phyloP scores from a whole-genome alignment of 2,888 invertebrate species.

The Cephus nigrinus region DNA sequence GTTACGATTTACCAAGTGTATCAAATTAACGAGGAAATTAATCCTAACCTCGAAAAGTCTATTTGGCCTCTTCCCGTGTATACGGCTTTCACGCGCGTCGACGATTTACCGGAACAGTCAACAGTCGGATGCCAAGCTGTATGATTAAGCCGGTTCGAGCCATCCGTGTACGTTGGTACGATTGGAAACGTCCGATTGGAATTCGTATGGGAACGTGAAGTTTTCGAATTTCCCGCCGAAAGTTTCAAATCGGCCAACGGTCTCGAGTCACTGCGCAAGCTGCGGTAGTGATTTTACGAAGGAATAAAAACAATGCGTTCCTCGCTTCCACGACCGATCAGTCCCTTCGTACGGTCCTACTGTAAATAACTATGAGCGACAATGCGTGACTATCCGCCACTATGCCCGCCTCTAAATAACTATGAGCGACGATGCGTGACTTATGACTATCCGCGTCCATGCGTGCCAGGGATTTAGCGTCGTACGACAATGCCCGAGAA shows the following conservation, averaged over 20 bases:
- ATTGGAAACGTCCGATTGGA: not conserved
- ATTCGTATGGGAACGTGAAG: not conserved
- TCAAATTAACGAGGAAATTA: not conserved
- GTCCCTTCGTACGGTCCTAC: not conserved
- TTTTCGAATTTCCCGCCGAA: not conserved
- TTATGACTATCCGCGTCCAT: not conserved
- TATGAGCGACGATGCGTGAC: not conserved
- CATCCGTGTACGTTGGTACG: not conserved
- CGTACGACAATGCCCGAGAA: not conserved
- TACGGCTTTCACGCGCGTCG: not conserved
- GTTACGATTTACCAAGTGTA: not conserved
- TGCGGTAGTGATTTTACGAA: no score
- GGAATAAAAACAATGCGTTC: no score
- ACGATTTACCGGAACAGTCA: not conserved
- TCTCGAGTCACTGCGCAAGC: no score
- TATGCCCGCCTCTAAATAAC: not conserved
- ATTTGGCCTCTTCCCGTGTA: not conserved
- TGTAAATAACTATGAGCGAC: not conserved
- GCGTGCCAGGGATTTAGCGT: not conserved
- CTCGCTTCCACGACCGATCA: no score
- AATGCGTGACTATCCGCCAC: not conserved
- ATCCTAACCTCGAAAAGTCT: not conserved
- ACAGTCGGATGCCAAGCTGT: not conserved
- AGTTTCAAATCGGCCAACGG: not conserved
- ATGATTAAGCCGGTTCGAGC: not conserved